Conservation (phyloP, 35 echinoderm and acorn worm species). For the Anneissia japonica region DNA sequence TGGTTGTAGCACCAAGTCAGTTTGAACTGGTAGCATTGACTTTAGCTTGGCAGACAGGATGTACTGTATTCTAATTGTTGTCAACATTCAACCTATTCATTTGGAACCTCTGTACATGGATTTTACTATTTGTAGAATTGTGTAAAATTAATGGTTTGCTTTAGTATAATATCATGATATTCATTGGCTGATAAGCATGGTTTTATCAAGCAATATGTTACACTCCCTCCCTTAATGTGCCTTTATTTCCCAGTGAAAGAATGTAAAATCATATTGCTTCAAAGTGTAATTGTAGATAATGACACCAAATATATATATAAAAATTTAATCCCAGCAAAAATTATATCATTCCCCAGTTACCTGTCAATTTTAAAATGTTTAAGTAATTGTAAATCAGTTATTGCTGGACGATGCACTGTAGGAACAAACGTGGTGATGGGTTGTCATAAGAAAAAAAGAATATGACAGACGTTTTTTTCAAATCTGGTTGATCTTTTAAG, state of each 20-base stretch:
- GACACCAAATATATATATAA: neutral
- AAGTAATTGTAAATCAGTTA: too few species aligned
- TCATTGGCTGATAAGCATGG: neutral
- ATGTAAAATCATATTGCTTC: neutral
- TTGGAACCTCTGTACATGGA: neutral
- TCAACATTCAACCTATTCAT: neutral
- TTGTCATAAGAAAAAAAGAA: neutral
- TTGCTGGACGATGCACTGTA: too few species aligned
- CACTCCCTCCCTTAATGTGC: neutral
- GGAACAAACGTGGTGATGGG: neutral
- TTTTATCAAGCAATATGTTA: neutral
- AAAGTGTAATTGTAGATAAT: neutral
- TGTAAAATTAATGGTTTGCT: neutral
- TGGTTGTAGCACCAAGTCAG: neutral
- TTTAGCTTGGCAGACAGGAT: neutral
- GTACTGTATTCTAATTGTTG: neutral
- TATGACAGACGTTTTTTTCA: neutral
- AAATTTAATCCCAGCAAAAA: neutral
- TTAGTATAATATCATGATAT: neutral
- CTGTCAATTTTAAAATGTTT: too few species aligned
- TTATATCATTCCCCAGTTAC: neutral
- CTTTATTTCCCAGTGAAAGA: neutral
- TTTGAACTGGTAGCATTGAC: neutral
- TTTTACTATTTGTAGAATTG: neutral
- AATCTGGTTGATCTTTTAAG: neutral